Conservation (phyloP, 2,888 invertebrate species). For the Erynnis tages region DNA sequence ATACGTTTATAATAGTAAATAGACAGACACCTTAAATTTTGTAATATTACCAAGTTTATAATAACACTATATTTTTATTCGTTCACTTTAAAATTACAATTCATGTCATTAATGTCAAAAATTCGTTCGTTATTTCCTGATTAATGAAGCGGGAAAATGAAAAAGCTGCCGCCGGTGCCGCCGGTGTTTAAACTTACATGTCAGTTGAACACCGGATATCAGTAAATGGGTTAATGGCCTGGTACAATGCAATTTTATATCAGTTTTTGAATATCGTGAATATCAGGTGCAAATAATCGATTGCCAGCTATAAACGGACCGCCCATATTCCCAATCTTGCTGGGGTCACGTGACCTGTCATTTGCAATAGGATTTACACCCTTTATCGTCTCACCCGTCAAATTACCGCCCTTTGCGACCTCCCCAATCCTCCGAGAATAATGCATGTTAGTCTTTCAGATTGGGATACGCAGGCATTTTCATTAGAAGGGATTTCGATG, state of each 20-base stretch:
- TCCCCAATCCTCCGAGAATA: constrained; percentile 36
- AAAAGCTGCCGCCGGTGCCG: constrained; percentile 25
- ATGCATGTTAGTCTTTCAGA: constrained; percentile 35
- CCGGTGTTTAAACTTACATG: constrained; percentile 24
- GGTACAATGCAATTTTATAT: constrained; percentile 33
- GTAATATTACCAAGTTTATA: background rate
- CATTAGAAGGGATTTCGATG: constrained; percentile 17
- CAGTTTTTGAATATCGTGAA: constrained; percentile 32
- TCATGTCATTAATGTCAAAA: constrained; percentile 2
- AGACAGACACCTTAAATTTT: no score
- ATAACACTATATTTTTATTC: background rate
- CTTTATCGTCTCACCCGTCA: constrained; percentile 58
- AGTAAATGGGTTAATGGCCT: constrained; percentile 36
- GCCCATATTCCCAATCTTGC: constrained; percentile 49
- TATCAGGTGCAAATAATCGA: constrained; percentile 34
- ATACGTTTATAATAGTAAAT: no score
- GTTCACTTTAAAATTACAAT: background rate
- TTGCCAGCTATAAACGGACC: constrained; percentile 30
- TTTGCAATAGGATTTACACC: constrained; percentile 57
- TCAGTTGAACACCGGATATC: constrained; percentile 7
- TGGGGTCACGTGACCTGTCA: constrained; percentile 64
- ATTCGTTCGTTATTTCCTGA: background rate
- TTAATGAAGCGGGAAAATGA: constrained; percentile 11
- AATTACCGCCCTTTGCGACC: constrained; percentile 55
- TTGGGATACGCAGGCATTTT: constrained; percentile 24